Conservation (phyloP, 1,140 invertebrate genomes). For the Diplogasteroides magnus region DNA sequence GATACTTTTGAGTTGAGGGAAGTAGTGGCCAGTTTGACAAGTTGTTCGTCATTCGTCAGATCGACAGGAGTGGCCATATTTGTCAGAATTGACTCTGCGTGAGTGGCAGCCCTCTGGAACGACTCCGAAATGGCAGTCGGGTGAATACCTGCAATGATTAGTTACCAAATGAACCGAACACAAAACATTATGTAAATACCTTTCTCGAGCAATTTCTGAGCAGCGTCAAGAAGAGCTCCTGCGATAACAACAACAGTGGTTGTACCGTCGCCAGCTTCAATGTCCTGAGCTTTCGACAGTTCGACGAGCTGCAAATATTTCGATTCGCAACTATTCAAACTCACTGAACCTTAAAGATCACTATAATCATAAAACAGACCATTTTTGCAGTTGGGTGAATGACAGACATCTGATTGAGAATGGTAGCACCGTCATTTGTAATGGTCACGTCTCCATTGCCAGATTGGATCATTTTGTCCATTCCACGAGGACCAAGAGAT, state of each 20-base stretch:
- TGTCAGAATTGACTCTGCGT: conserved; percentile 79
- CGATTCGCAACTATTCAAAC: conserved; percentile 2
- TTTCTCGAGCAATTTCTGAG: conserved; percentile 81
- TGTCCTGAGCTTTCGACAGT: conserved; percentile 93
- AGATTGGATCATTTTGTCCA: conserved; percentile 99
- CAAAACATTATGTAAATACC: conserved; percentile 59
- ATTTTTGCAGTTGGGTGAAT: conserved; percentile 98
- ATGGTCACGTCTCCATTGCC: conserved; percentile 94
- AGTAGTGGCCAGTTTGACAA: conserved; percentile 90
- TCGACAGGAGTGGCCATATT: conserved; percentile 80
- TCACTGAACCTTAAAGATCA: conserved; percentile 15
- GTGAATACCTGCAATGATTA: conserved; percentile 70
- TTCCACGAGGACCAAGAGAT: conserved; percentile 92
- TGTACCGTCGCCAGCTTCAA: conserved; percentile 98
- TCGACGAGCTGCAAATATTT: conserved; percentile 75
- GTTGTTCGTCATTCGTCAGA: conserved; percentile 75
- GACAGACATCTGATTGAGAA: conserved; percentile 97
- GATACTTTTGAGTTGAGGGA: conserved; percentile 91
- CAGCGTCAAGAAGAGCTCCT: conserved; percentile 86
- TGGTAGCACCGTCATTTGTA: conserved; percentile 99
- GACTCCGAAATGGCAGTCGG: conserved; percentile 93
- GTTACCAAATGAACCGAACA: conserved; percentile 9
- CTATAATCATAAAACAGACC: conserved; percentile 62
- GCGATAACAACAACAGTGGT: conserved; percentile 88
- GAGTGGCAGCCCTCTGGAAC: conserved; percentile 80